Conservation (phyloP, 2,888 invertebrate species). For the Macaria liturata region DNA sequence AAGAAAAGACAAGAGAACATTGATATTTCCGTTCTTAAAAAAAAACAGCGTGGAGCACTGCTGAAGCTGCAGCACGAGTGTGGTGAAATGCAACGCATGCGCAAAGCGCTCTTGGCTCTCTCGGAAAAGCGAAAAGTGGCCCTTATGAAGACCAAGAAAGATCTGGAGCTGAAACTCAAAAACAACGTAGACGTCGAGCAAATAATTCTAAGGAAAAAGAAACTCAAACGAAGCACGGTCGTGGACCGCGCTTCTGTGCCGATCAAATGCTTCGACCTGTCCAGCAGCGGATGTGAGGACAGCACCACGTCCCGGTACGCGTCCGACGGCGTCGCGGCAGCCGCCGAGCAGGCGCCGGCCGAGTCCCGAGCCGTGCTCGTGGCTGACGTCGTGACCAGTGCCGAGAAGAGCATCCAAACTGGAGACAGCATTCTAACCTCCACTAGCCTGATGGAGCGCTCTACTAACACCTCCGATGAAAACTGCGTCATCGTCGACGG, state of each 20-base stretch:
- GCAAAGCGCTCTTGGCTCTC: conserved; percentile 68
- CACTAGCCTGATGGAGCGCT: conserved; percentile 33
- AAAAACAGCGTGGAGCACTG: conserved; percentile 86
- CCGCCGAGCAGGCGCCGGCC: conserved; percentile 21
- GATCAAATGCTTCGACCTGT: conserved; percentile 73
- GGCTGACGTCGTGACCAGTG: conserved; percentile 40
- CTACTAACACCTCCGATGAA: conserved; percentile 56
- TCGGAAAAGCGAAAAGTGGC: conserved; percentile 72
- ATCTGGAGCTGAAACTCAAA: conserved; percentile 67
- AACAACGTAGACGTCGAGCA: conserved; percentile 67
- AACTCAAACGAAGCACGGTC: conserved; percentile 54
- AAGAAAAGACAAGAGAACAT: conserved; percentile 75
- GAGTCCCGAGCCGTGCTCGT: neutral
- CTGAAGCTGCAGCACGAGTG: conserved; percentile 86
- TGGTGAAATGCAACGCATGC: conserved; percentile 86
- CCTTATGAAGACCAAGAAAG: conserved; percentile 74
- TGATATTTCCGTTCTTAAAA: conserved; percentile 82
- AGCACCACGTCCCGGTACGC: conserved; percentile 47
- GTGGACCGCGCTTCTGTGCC: conserved; percentile 59
- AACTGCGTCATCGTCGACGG: conserved; percentile 71
- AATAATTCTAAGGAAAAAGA: conserved; percentile 66
- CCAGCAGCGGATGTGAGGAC: conserved; percentile 73
- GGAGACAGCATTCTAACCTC: conserved; percentile 43
- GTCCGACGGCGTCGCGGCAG: conserved; percentile 29
- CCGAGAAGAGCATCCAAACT: conserved; percentile 70